Base-by-base conservation (phyloP, 2,888 invertebrate species). In the Beris morrisii region DNA sequence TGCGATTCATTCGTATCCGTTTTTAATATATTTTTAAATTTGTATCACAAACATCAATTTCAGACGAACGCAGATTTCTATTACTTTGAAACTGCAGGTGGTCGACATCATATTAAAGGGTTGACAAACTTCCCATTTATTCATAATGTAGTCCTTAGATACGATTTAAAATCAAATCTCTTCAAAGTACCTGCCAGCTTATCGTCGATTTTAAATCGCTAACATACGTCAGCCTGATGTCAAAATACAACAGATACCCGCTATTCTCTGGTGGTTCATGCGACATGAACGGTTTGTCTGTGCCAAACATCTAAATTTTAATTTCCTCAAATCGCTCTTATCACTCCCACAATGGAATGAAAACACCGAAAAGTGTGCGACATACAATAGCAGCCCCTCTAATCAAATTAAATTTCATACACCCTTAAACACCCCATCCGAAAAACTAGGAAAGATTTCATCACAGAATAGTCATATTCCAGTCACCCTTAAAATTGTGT, bases 261-360 rank as follows among this genome's bases (percentile, higher is more conserved):
- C 38, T 7, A 38, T 5, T 7, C 9, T 38, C 7, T 6, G 13
- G 48, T 15, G 52, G 52, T 52, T 22, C 30, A 52, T 52, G 28
- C 15, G 9, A 52, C 52, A 52, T 52, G 5, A 22, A 9, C 22
- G 11, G 15, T 28, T 28, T 52, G 52, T 52, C 52, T 48, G 15
- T 52, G 15, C 28, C 52, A n/a, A 11, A 52, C 52, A 48, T 11
- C 9, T 15, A 28, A 52, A 52, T 52, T 52, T 52, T 52, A 52
- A 52, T 52, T 52, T 52, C 52, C 52, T 52, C 15, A 52, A 52
- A 52, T 52, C 52, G 3, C 48, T 52, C 52, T 52, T 52, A 52
- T 52, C 52, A 52, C 52, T 52, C n/a, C 52, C 15, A 52, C 52
- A 52, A 52, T 52, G 28, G 52, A 52, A 52, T 52, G 52, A 52